Conservation (phyloP, 2,888 invertebrate genomes). For the Ethmia dodecea region DNA sequence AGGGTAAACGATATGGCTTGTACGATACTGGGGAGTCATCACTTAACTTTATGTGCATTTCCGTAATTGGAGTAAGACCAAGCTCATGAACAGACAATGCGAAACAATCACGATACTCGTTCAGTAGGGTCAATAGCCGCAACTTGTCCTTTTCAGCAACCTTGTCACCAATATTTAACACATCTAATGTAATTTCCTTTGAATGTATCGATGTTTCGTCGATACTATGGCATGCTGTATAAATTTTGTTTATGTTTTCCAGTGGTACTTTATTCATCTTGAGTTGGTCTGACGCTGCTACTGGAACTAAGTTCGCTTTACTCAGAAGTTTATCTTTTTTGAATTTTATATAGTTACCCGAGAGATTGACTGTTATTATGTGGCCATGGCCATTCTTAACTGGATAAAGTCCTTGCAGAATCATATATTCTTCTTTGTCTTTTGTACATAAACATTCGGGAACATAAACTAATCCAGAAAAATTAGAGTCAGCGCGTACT, state of each 20-base stretch:
- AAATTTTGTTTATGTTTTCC: neutral
- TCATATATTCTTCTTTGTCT: neutral
- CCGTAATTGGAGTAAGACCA: neutral
- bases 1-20: slow-evolving; percentile 1
- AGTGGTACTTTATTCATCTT: neutral
- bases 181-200: neutral
- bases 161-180: slow-evolving; percentile 1
- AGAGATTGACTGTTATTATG: slow-evolving; percentile 1
- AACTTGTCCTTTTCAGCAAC: neutral
- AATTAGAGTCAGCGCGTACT: neutral
- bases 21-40: slow-evolving; percentile 1
- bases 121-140: neutral
- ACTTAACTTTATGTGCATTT: slow-evolving; percentile 1
- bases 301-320: neutral
- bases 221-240: neutral
- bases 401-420: slow-evolving; percentile 4
- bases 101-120: neutral
- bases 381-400: slow-evolving; percentile 2
- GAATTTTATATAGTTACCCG: too few relatives aligned
- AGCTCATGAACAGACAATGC: slow-evolving; percentile 1
- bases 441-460: neutral
- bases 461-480: neutral
- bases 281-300: neutral
- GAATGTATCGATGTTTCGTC: neutral
- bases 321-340: neutral